Percentiles rank a stretch among this genome's conserved stretches.
Evolutionary conservation across 2,888 invertebrate genomes (phyloP).

Genomic region (Lithophane ornitopus): DNA sequence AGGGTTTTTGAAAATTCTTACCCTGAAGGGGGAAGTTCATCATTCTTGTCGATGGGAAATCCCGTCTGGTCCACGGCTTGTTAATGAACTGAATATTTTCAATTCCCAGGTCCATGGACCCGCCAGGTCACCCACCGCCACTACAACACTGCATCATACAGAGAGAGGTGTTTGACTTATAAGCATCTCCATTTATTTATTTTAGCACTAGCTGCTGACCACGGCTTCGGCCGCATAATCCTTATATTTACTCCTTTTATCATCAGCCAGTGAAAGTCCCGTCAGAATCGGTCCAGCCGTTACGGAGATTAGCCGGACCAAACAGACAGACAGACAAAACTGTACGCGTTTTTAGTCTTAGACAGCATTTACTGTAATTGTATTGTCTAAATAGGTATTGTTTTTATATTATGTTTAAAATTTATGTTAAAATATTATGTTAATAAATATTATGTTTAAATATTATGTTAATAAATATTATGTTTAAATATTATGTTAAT

Average conservation of each 20-base stretch:
- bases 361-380: not conserved
- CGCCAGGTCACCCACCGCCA: constrained; percentile 51
- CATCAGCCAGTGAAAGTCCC: too few relatives aligned
- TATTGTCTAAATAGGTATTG: not conserved
- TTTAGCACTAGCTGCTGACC: not conserved
- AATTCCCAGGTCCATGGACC: constrained; percentile 50
- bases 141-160: constrained; percentile 45
- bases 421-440: too few relatives aligned
- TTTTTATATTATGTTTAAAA: too few relatives aligned
- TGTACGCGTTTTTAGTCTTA: not conserved
- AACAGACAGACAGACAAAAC: not conserved
- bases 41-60: not conserved
- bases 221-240: too few relatives aligned
- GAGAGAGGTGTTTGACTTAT: not conserved
- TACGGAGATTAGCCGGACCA: too few relatives aligned
- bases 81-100: not conserved
- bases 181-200: not conserved
- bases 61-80: not conserved
- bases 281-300: too few relatives aligned
- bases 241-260: too few relatives aligned
- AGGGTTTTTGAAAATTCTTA: not conserved
- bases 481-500: too few relatives aligned
- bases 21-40: not conserved
- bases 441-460: too few relatives aligned
- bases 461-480: too few relatives aligned